Evolutionary conservation across 2,797 vertebrate genomes (phyloP).

Genomic region (Balearica regulorum): DNA sequence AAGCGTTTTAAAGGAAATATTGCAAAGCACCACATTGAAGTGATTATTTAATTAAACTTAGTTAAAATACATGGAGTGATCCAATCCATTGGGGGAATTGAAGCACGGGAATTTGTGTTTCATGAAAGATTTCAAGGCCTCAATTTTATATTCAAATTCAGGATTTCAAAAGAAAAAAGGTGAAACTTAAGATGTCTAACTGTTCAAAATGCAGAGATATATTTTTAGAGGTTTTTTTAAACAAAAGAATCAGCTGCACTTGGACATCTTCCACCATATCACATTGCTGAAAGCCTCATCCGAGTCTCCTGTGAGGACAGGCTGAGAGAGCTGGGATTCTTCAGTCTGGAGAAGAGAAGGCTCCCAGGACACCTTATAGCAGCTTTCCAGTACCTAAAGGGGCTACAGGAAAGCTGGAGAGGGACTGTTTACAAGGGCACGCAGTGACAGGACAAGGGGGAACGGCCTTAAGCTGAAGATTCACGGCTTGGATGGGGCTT

Average conservation of each 20-base stretch:
- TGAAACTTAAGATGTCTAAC: background rate
- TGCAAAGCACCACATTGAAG: background rate
- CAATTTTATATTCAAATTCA: background rate
- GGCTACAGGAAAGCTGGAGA: too few relatives aligned
- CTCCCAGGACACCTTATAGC: too few relatives aligned
- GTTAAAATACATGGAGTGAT: background rate
- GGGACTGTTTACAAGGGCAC: too few relatives aligned
- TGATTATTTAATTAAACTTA: background rate
- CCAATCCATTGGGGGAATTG: background rate
- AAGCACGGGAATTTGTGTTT: background rate
- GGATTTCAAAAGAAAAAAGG: background rate
- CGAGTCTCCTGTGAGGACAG: too few relatives aligned
- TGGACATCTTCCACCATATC: background rate
- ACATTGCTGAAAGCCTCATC: background rate
- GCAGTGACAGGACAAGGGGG: too few relatives aligned
- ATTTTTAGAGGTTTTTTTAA: background rate
- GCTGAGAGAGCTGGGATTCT: too few relatives aligned
- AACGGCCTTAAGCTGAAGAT: too few relatives aligned
- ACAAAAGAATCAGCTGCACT: background rate
- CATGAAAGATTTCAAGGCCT: background rate
- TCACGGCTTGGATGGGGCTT: too few relatives aligned
- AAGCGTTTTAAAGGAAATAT: background rate
- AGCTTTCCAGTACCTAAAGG: too few relatives aligned
- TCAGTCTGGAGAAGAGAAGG: too few relatives aligned
- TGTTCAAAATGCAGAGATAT: background rate